These are phyloP conservation scores for Ramazzottius varieornatus DNA, from an alignment of 2,888 invertebrate species.

Conservation along the genomic window DNA sequence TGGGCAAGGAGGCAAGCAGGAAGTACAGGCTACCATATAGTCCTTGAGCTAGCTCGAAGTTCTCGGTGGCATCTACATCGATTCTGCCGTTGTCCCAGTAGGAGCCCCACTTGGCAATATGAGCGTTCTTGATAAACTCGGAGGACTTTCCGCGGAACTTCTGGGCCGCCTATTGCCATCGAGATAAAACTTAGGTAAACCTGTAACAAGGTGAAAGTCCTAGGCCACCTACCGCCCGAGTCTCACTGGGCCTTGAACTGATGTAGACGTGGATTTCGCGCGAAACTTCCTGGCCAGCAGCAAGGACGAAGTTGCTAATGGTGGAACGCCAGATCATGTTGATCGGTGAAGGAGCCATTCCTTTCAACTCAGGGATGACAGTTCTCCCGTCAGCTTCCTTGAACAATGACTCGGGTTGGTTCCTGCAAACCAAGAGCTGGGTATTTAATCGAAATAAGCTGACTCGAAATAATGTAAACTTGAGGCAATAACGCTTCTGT, in stretches of 20 bases:
- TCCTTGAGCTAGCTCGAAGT: constrained; percentile 13
- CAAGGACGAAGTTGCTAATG: neutral
- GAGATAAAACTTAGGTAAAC: neutral
- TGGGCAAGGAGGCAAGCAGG: constrained; percentile 18
- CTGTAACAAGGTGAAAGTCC: neutral
- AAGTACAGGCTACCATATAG: constrained; percentile 19
- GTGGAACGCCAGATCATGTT: neutral
- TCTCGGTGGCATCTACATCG: constrained; percentile 10
- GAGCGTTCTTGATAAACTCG: constrained; percentile 5
- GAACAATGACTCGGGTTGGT: neutral
- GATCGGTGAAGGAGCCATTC: neutral
- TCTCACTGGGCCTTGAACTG: neutral
- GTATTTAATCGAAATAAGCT: too few species aligned
- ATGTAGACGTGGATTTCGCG: neutral
- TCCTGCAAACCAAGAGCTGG: too few species aligned
- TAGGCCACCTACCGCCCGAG: too few species aligned
- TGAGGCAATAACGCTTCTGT: too few species aligned
- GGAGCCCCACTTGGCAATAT: constrained; percentile 11
- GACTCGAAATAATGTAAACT: too few species aligned
- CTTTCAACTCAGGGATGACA: neutral
- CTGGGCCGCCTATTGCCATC: too few species aligned
- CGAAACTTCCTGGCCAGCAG: neutral
- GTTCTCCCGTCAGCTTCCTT: neutral
- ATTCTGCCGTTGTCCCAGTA: constrained; percentile 9
- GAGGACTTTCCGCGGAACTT: neutral